A percentile compares a stretch with the other conserved stretches of the same genome.
Conservation (phyloP, 2,888 invertebrate species). For the Andrena bucephala region DNA sequence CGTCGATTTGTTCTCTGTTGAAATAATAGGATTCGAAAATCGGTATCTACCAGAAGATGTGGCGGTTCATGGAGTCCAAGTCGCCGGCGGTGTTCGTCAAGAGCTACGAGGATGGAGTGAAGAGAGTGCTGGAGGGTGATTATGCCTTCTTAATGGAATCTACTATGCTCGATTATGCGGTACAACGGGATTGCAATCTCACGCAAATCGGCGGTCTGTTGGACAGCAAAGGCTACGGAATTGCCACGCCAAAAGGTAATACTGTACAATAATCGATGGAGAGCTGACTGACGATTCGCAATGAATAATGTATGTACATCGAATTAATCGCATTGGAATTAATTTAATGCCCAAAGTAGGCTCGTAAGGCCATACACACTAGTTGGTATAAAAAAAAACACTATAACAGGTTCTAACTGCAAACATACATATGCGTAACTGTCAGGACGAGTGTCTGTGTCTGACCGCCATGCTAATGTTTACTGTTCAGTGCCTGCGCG, state of each 20-base stretch:
- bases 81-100: conserved; percentile 94
- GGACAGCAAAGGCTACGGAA: conserved; percentile 96
- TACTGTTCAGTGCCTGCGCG: too few species aligned
- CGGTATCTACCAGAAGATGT: conserved; percentile 97
- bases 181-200: conserved; percentile 97
- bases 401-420: too few species aligned
- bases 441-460: too few species aligned
- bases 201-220: conserved; percentile 98
- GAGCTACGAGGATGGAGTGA: conserved; percentile 96
- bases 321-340: too few species aligned
- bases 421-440: too few species aligned
- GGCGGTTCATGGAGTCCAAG: conserved; percentile 95
- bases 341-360: too few species aligned
- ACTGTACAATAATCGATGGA: conserved; percentile 24
- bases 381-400: too few species aligned
- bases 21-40: conserved; percentile 92
- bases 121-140: conserved; percentile 93
- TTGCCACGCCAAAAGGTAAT: conserved; percentile 96
- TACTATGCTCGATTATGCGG: conserved; percentile 97
- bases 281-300: too few species aligned
- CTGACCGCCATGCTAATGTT: too few species aligned
- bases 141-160: conserved; percentile 99
- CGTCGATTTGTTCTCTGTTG: not conserved
- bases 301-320: too few species aligned
- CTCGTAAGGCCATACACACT: too few species aligned